Evolutionary conservation across 1,140 invertebrate species (phyloP).

Genomic region (Pseudomyrmex gracilis): DNA sequence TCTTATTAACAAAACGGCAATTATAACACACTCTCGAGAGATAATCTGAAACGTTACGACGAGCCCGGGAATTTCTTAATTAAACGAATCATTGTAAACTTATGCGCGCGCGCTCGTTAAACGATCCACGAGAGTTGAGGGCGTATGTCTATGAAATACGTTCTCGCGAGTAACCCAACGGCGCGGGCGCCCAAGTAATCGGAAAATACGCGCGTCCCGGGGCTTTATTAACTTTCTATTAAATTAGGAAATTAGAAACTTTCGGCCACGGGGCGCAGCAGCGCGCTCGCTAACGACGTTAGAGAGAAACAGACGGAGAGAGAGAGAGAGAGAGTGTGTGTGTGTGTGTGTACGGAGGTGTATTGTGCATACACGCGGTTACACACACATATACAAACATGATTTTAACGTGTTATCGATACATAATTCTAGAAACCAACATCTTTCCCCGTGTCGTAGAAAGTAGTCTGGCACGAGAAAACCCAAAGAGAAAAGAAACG

Average conservation of each 20-base stretch:
- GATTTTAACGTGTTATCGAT: background rate
- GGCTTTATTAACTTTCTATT: slow-evolving; percentile 55
- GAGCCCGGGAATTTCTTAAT: slow-evolving; percentile 30
- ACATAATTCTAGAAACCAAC: background rate
- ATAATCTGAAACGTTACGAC: slow-evolving; percentile 38
- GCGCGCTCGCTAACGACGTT: background rate
- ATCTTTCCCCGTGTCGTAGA: background rate
- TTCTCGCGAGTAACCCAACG: slow-evolving; percentile 34
- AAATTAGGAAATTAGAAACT: slow-evolving; percentile 60
- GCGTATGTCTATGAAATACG: slow-evolving; percentile 25
- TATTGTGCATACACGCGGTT: too few relatives aligned
- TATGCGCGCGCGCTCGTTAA: slow-evolving; percentile 12
- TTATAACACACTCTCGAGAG: background rate
- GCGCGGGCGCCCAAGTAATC: slow-evolving; percentile 28
- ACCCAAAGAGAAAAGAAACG: background rate
- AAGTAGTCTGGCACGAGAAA: background rate
- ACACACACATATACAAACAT: background rate
- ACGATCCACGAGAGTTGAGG: slow-evolving; percentile 13
- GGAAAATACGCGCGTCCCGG: slow-evolving; percentile 52
- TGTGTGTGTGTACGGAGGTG: too few relatives aligned
- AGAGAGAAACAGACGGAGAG: background rate
- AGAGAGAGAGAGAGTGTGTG: too few relatives aligned
- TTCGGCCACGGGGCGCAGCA: background rate
- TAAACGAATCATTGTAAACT: slow-evolving; percentile 41
- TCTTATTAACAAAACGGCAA: background rate